A percentile compares a stretch with the other conserved stretches of the same genome.
Evolutionary conservation across 2,888 invertebrate genomes (phyloP).

Genomic region (Caenorhabditis becei): DNA sequence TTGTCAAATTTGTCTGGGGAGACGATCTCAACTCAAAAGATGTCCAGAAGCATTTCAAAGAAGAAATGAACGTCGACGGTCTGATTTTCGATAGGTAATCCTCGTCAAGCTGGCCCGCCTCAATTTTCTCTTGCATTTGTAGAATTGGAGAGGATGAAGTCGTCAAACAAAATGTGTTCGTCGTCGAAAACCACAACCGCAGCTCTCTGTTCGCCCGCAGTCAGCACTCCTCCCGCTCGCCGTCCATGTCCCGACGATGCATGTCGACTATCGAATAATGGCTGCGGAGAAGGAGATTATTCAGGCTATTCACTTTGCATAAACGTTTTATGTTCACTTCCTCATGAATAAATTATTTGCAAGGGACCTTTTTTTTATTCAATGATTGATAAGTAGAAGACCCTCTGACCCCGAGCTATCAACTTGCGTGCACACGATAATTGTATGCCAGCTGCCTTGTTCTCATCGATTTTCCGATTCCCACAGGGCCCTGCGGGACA

Average conservation of each 20-base stretch:
- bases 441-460: conserved; percentile 4
- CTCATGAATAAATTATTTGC: conserved; percentile 36
- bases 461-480: not conserved
- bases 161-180: conserved; percentile 76
- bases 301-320: conserved; percentile 48
- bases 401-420: not conserved
- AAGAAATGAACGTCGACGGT: conserved; percentile 90
- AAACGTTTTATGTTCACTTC: conserved; percentile 36
- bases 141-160: conserved; percentile 80
- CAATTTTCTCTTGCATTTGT: not conserved
- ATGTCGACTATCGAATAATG: conserved; percentile 54
- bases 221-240: conserved; percentile 41
- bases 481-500: not conserved
- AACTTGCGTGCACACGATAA: not conserved
- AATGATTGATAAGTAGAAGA: not conserved
- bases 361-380: not conserved
- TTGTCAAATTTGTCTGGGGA: conserved; percentile 93
- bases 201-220: conserved; percentile 55
- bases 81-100: conserved; percentile 93
- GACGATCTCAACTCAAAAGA: conserved; percentile 91
- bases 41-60: conserved; percentile 91
- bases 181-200: conserved; percentile 76
- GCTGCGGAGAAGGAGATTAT: not conserved
- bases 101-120: not conserved
- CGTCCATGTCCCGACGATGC: conserved; percentile 58